Base-by-base conservation (phyloP, 2,797 vertebrate genomes). In the Potorous gilbertii region DNA sequence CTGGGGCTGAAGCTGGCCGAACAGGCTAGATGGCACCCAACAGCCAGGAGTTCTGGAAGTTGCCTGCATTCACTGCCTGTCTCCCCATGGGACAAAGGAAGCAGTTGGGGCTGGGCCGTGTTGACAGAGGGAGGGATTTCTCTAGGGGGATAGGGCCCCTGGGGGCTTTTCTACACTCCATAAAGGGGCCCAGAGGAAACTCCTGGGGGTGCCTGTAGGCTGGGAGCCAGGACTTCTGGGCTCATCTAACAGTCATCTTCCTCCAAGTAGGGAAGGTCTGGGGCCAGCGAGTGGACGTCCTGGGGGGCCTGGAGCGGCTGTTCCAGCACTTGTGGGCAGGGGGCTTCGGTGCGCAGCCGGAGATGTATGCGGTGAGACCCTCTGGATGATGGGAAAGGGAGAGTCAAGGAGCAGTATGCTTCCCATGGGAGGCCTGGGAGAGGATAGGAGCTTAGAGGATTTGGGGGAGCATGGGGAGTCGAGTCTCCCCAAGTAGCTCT, bases 261-360 rank as follows among this genome's bases (percentile, higher is more conserved):
- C 95, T 97, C 96, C 95, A 90, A 29, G 14, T 98, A 99, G 98
- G 96, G 97, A 93, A 95, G 95, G 0, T 93, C 40, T 50, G 93
- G 54, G 59, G 59, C 2, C 55, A 97, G 98, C 0, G 1, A 95
- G 12, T 99, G 99, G 99, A 97, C 96, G 0, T 89, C 96, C 0
- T 99, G 99, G 99, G 98, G 97, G 0, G 93, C 98, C 29, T 99
- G 99, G 99, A 99, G 98, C 54, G 87, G 96, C 59, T 99, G 99
- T 56, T 99, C 99, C 95, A 98, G 98, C 95, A 98, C 98, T 0
- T 99, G 99, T 0, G 99, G 99, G n/a, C 98, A 95, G 0, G 98
- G 98, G 0, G 98, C 98, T 0, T 96, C 98, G 0, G 93, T 99
- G 24, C 98, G 98, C 54, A 97, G 96, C 31, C 98, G 98, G 52